Evolutionary conservation across 2,113 vertebrate species (phyloP).

Genomic region (Penelope pileata): DNA sequence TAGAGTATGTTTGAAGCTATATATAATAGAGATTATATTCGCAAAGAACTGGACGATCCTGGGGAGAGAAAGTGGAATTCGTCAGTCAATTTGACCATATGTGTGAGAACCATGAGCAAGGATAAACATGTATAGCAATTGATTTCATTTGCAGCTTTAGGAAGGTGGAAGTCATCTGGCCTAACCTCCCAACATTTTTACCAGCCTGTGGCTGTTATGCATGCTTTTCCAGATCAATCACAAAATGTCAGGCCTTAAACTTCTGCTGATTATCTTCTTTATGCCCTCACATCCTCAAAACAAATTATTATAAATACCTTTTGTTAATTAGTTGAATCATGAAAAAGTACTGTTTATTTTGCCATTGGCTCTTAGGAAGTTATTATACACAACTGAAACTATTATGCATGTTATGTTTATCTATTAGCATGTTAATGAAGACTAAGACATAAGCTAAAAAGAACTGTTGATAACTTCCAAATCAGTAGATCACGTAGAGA

Average conservation of each 20-base stretch:
- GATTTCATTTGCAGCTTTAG: neutral
- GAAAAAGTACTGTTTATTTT: neutral
- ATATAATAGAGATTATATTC: neutral
- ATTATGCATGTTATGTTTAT: neutral
- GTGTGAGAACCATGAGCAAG: neutral
- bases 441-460: neutral
- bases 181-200: neutral
- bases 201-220: neutral
- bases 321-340: neutral
- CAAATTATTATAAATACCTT: neutral
- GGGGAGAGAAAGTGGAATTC: neutral
- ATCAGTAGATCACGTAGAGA: neutral
- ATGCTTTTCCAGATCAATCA: neutral
- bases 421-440: neutral
- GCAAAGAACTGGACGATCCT: neutral
- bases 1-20: neutral
- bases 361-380: neutral
- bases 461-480: neutral
- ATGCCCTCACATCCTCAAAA: neutral
- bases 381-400: neutral
- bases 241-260: neutral
- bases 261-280: neutral
- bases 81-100: neutral
- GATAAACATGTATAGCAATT: neutral
- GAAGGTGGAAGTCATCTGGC: neutral